Evolutionary conservation across 2,113 vertebrate genomes (phyloP).

Genomic region (Phrynocephalus versicolor): DNA sequence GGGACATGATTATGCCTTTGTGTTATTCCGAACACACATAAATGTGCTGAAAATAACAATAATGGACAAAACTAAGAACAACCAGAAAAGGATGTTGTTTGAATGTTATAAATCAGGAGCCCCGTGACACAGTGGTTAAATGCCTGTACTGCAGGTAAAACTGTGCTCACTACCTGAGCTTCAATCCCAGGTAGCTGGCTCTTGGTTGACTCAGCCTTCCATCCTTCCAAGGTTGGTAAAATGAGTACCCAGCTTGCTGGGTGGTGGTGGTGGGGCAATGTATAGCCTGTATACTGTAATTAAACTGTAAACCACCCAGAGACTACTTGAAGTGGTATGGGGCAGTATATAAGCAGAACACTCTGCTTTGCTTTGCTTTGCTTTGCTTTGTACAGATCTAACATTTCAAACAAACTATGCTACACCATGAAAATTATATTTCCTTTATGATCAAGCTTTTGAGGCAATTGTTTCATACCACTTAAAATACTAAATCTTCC

Average conservation of each 20-base stretch:
- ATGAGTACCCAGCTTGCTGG: no score
- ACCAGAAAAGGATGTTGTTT: not conserved
- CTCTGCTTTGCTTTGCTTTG: not conserved
- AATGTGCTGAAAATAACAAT: not conserved
- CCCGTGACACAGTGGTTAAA: no score
- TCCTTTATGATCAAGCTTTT: not conserved
- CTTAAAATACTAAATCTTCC: not conserved
- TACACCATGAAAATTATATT: not conserved
- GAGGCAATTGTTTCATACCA: not conserved
- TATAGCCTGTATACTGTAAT: no score
- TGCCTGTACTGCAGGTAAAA: no score
- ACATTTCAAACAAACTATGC: not conserved
- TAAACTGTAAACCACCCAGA: no score
- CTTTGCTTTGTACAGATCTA: not conserved
- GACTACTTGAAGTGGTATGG: no score
- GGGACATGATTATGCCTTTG: not conserved
- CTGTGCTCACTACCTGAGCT: no score
- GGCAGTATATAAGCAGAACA: no score
- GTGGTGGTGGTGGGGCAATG: no score
- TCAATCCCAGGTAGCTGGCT: no score
- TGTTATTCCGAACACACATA: not conserved
- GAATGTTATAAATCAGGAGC: not conserved
- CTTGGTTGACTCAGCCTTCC: no score
- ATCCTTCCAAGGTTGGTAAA: no score
- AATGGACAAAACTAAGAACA: rapidly evolving